Evolutionary conservation across 2,113 vertebrate species (phyloP), one percentile per base, ranked within the genome.

Genomic region (Microtus richardsoni): DNA sequence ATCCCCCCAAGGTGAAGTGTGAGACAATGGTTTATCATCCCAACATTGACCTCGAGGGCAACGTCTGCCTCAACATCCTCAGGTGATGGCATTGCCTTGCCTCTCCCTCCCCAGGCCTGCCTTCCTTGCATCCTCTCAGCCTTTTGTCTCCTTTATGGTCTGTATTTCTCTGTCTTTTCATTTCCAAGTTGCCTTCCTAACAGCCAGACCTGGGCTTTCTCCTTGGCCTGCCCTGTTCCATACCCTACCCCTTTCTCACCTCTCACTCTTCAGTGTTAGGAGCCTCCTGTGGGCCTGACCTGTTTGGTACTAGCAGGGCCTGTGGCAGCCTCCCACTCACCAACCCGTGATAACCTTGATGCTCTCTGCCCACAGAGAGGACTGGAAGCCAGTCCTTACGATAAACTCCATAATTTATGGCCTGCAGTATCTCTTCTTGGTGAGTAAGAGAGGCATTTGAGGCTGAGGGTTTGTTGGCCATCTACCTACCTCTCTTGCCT

Each of bases 351-450:
- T 88, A 17, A 97, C 80, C 60, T 0, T 1, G 49, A 64, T 95
- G 1, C 33, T 68, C 83, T 88, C 6, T 98, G 87, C 47, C 92
- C 97, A 90, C 98, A 99, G 99, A 98, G 99, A 99, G 99, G 99
- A 99, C 98, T 99, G 99, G 99, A 99, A 99, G 98, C 99, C 99
- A 1, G 99, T 99, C 97, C 97, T 99, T 98, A 99, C 99, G 91
- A 99, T 99, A 98, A 99, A 99, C 99, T 99, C 99, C 98, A 99
- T 99, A 99, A 99, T 99, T 98, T 99, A 99, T 98, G 99, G 99
- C 96, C 99, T 99, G 98, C 99, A 99, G 99, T 99, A 99, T 99
- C 99, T 99, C 93, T 99, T 99, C 98, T 98, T 99, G 99, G 99
- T 99, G 98, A 99, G 99, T 99, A 88, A 30, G 2, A 12, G 75